Evolutionary conservation across 2,888 invertebrate genomes (phyloP).

Genomic region (Mythimna lalbum): DNA sequence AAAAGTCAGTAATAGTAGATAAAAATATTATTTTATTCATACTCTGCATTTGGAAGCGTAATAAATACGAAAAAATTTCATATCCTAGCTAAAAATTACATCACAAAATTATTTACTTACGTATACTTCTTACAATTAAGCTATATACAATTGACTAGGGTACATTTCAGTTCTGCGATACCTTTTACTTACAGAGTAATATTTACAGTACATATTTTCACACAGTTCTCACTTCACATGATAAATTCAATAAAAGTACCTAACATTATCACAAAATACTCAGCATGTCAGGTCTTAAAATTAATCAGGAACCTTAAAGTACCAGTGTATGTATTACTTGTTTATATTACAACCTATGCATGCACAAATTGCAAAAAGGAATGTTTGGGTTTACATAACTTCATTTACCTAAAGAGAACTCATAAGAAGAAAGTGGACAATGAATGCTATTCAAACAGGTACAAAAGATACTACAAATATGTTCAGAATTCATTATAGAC

Average conservation of each 20-base stretch:
- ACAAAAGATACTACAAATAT: slow-evolving; percentile 67
- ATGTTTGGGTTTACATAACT: slow-evolving; percentile 73
- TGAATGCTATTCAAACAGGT: slow-evolving; percentile 72
- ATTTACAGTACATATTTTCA: slow-evolving; percentile 77
- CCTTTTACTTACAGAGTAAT: slow-evolving; percentile 73
- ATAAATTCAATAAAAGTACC: slow-evolving; percentile 83
- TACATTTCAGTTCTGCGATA: slow-evolving; percentile 90
- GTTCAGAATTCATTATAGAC: slow-evolving; percentile 61
- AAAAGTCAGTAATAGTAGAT: slow-evolving; percentile 82
- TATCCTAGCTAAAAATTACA: slow-evolving; percentile 89
- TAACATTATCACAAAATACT: slow-evolving; percentile 87
- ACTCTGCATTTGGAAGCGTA: slow-evolving; percentile 90
- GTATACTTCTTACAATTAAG: slow-evolving; percentile 75
- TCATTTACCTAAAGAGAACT: slow-evolving; percentile 52
- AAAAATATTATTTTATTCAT: slow-evolving; percentile 90
- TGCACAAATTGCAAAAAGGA: slow-evolving; percentile 72
- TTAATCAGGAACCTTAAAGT: slow-evolving; percentile 84
- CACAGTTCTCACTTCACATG: slow-evolving; percentile 74
- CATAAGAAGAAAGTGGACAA: slow-evolving; percentile 46
- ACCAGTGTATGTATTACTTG: slow-evolving; percentile 68
- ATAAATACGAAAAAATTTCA: slow-evolving; percentile 89
- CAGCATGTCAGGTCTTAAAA: slow-evolving; percentile 73
- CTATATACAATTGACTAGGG: slow-evolving; percentile 91
- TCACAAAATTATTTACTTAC: slow-evolving; percentile 89
- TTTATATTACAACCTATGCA: slow-evolving; percentile 60